A percentile compares a stretch with the other conserved stretches of the same genome.
These are phyloP conservation scores for Lasioglossum marginatum DNA, from an alignment of 2,888 invertebrate genomes.

Conservation along the genomic window DNA sequence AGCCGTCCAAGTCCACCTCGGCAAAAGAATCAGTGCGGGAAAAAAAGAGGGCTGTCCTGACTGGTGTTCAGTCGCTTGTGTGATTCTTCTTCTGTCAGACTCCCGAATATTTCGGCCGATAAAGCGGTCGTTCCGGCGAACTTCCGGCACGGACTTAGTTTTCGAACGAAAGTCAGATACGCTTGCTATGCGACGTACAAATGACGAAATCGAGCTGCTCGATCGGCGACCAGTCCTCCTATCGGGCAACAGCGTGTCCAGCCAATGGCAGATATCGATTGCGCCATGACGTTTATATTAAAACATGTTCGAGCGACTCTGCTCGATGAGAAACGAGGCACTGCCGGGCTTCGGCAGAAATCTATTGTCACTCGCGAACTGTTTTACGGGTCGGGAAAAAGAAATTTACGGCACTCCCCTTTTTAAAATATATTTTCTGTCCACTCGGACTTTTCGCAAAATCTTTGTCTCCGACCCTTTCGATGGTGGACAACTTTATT, in stretches of 20 bases:
- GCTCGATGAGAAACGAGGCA: slow-evolving; percentile 54
- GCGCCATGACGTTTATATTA: slow-evolving; percentile 71
- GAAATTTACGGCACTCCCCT: neutral
- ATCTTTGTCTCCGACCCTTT: neutral
- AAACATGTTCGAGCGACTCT: slow-evolving; percentile 57
- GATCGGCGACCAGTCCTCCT: slow-evolving; percentile 25
- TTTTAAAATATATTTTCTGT: slow-evolving; percentile 2
- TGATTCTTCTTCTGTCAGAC: slow-evolving; percentile 39
- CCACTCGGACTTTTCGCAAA: neutral
- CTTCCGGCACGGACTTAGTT: slow-evolving; percentile 50
- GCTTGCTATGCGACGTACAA: slow-evolving; percentile 56
- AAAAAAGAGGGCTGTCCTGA: neutral
- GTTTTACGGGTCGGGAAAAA: slow-evolving; percentile 36
- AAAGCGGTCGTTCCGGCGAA: slow-evolving; percentile 35
- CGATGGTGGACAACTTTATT: neutral
- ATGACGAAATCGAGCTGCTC: slow-evolving; percentile 45
- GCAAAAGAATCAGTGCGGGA: neutral
- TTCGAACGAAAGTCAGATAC: slow-evolving; percentile 35
- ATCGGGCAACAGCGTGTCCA: slow-evolving; percentile 34
- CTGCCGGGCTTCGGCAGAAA: slow-evolving; percentile 54
- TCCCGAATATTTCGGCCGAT: slow-evolving; percentile 44
- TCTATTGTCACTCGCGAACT: slow-evolving; percentile 46
- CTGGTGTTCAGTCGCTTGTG: slow-evolving; percentile 33
- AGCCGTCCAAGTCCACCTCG: neutral
- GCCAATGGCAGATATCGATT: slow-evolving; percentile 67